phyloP scores from a whole-genome alignment of 2,113 vertebrate species.

The Hoplias malabaricus region DNA sequence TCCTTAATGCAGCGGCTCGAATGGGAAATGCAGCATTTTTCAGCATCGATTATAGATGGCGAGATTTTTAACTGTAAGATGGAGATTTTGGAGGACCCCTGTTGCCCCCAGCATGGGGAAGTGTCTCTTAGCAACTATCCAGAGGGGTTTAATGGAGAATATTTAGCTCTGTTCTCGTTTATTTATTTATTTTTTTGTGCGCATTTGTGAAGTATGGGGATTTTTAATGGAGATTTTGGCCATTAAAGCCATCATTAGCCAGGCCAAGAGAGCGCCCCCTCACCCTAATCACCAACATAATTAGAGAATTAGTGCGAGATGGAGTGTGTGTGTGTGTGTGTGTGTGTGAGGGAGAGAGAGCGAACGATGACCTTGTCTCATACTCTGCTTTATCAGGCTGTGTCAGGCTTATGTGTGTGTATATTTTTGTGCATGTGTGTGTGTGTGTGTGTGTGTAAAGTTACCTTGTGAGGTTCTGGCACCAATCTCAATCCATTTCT shows the following conservation, averaged over 20 bases:
- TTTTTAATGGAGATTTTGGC: slow-evolving; percentile 50
- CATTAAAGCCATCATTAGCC: slow-evolving; percentile 54
- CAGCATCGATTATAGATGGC: slow-evolving; percentile 30
- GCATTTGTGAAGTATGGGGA: slow-evolving; percentile 6
- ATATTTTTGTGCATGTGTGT: slow-evolving; percentile 24
- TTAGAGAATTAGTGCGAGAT: slow-evolving; percentile 66
- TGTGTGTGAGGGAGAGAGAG: slow-evolving; percentile 62
- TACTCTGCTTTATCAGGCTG: slow-evolving; percentile 72
- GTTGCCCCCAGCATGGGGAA: slow-evolving; percentile 10
- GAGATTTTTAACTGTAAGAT: slow-evolving; percentile 15
- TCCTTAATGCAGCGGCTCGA: slow-evolving; percentile 26
- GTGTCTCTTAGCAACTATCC: slow-evolving; percentile 42
- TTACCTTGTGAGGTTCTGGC: no score
- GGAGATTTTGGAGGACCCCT: not conserved
- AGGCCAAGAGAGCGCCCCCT: slow-evolving; percentile 48
- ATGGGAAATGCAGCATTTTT: slow-evolving; percentile 40
- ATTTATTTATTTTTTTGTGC: slow-evolving; percentile 11
- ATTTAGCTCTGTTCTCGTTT: not conserved
- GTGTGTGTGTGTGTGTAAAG: slow-evolving; percentile 24
- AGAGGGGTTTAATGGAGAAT: slow-evolving; percentile 43
- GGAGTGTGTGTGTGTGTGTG: slow-evolving; percentile 28
- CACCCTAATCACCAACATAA: slow-evolving; percentile 64
- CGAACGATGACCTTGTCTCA: slow-evolving; percentile 79
- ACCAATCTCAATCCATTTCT: no score
- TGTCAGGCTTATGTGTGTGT: slow-evolving; percentile 53